Evolutionary conservation across 2,888 invertebrate species (phyloP).

Genomic region (Leptinotarsa haldemani): DNA sequence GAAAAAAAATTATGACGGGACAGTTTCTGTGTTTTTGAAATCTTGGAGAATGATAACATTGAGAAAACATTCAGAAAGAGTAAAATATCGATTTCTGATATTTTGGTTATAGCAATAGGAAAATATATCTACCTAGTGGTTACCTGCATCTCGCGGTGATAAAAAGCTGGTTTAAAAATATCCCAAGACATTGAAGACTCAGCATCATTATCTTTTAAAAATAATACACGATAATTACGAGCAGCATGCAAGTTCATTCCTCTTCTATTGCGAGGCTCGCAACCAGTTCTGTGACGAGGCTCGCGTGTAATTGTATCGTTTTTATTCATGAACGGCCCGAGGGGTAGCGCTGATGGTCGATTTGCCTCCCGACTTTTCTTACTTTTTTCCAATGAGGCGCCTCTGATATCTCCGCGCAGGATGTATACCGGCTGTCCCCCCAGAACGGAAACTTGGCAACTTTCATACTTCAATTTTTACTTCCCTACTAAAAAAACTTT

Average conservation of each 20-base stretch:
- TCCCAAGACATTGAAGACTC: conserved; percentile 42
- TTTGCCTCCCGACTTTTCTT: conserved; percentile 24
- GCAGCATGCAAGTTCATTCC: conserved; percentile 50
- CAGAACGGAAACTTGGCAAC: too few relatives aligned
- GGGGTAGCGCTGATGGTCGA: conserved; percentile 27
- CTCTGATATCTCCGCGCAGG: conserved; percentile 18
- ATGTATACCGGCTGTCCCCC: conserved; percentile 8
- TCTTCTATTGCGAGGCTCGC: conserved; percentile 32
- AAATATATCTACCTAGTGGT: neutral
- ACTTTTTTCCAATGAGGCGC: conserved; percentile 28
- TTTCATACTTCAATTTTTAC: too few relatives aligned
- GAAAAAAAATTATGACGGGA: too few relatives aligned
- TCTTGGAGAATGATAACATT: too few relatives aligned
- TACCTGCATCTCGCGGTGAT: conserved; percentile 19
- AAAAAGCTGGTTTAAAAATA: conserved; percentile 44
- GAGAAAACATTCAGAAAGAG: too few relatives aligned
- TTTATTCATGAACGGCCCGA: conserved; percentile 34
- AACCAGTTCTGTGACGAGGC: conserved; percentile 30
- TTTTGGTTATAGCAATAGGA: neutral
- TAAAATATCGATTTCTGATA: too few relatives aligned
- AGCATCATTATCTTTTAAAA: conserved; percentile 48
- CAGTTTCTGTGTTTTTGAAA: too few relatives aligned
- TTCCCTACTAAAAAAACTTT: too few relatives aligned
- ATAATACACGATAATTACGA: conserved; percentile 49
- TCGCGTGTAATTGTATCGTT: conserved; percentile 49